Base-by-base conservation (phyloP, 2,888 invertebrate genomes). In the Apotomis betuletana region DNA sequence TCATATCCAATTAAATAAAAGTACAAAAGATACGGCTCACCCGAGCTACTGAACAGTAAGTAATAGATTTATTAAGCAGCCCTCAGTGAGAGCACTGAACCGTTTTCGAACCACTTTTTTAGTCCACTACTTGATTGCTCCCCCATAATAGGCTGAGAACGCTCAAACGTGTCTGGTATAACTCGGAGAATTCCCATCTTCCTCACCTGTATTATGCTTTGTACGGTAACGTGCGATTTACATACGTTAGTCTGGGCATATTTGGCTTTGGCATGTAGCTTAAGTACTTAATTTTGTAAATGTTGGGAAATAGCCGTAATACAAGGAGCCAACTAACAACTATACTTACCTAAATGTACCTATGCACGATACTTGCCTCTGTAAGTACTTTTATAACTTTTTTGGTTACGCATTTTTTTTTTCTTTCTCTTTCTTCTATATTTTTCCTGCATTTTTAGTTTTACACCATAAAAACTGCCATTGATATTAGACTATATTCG, bases 41-140 rank as follows among this genome's bases (percentile, higher is more conserved):
- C 59, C 67, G 67, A 67, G 59, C 59, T 59, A 67, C 67, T 67
- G 67, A 67, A 15, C 68, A 68, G 63, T 67, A 61, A 67, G 62
- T 72, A 68, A 62, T 59, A 63, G 52, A 41, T 58, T 68, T 63
- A 72, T 63, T 63, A 63, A 63, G 51, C 61, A 65, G 65, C 65
- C 61, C 52, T 63, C 67, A 57, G 49, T 10, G 62, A 67, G 70
- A 62, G 51, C 72, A 57, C 61, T 72, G 72, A 68, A 72, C 72
- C 67, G 62, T 67, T 59, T 72, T 72, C 52, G 46, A 68, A 54
- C 71, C 67, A 62, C 67, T 72, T 72, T 70, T 72, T 72, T 72
- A 62, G 44, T 13, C 15, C 64, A 72, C 62, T 57, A 54, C 57
- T 65, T 65, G 65, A 65, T 65, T 65, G 65, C 13, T 52, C 46